Percentiles rank a stretch among this genome's conserved stretches.
Conservation (phyloP, 2,888 invertebrate genomes). For the Cephus runcator region DNA sequence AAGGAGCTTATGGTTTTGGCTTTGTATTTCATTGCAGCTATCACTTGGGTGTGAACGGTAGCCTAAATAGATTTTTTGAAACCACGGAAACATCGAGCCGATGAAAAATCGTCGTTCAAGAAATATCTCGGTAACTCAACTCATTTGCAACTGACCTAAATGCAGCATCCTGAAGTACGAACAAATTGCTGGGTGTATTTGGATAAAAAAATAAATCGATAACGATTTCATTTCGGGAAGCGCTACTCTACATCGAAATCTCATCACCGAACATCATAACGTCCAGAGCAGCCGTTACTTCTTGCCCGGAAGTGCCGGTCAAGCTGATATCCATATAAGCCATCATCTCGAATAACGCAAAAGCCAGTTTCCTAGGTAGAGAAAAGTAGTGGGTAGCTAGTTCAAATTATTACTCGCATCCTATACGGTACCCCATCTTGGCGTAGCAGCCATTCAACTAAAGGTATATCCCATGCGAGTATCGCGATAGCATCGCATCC, state of each 20-base stretch:
- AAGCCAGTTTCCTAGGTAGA: not conserved
- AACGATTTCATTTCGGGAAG: not conserved
- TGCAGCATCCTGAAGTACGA: not conserved
- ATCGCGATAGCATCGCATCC: not conserved
- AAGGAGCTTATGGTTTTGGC: not conserved
- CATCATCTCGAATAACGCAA: not conserved
- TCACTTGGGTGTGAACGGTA: no score
- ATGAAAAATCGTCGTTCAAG: no score
- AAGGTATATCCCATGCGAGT: not conserved
- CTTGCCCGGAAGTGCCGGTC: not conserved
- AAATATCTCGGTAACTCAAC: no score
- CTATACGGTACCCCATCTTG: not conserved
- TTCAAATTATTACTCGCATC: not conserved
- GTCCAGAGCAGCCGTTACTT: not conserved
- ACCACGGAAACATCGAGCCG: no score
- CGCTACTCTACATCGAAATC: not conserved
- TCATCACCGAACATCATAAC: not conserved
- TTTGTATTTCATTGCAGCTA: not conserved
- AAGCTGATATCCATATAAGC: not conserved
- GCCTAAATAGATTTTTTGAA: no score
- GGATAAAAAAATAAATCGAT: not conserved
- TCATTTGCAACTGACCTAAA: not conserved
- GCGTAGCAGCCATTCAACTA: not conserved
- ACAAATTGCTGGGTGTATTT: not conserved
- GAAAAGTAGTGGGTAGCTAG: not conserved